phyloP scores from a whole-genome alignment of 2,888 invertebrate genomes.

The Pocota personata region DNA sequence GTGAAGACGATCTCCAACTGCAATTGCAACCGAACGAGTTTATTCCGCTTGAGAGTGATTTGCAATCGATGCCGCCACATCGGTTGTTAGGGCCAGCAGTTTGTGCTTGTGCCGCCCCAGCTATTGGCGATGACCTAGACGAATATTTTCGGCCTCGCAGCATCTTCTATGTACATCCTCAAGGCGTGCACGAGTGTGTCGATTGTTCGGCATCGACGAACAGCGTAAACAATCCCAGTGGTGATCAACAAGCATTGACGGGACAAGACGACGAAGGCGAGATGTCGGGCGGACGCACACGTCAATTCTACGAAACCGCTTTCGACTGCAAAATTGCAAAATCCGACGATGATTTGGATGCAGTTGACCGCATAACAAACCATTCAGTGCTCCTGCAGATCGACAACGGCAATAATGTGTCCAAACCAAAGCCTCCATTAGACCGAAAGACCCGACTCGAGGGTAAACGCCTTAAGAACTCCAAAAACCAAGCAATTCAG shows the following conservation, averaged over 20 bases:
- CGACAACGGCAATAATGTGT: conserved; percentile 80
- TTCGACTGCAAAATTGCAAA: conserved; percentile 94
- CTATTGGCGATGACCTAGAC: conserved; percentile 86
- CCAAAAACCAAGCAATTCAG: conserved; percentile 81
- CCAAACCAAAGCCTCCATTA: conserved; percentile 74
- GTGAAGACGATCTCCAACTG: conserved; percentile 73
- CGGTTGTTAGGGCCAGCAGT: conserved; percentile 87
- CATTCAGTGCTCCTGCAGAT: conserved; percentile 89
- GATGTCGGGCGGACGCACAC: conserved; percentile 84
- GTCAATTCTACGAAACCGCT: conserved; percentile 94
- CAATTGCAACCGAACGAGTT: conserved; percentile 75
- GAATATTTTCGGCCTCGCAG: conserved; percentile 86
- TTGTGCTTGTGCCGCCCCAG: conserved; percentile 88
- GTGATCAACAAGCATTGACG: conserved; percentile 20
- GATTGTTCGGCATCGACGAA: conserved; percentile 78
- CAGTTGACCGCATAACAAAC: conserved; percentile 91
- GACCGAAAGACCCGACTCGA: conserved; percentile 78
- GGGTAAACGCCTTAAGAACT: conserved; percentile 81
- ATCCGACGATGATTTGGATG: conserved; percentile 91
- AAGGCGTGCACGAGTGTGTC: conserved; percentile 85
- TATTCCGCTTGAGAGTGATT: conserved; percentile 74
- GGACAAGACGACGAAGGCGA: conserved; percentile 81
- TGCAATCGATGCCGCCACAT: conserved; percentile 88
- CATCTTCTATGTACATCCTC: conserved; percentile 88
- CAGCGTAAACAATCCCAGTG: conserved; percentile 61